These are phyloP conservation scores for Cordilura impudica DNA, from an alignment of 2,888 invertebrate genomes.

Conservation along the genomic window DNA sequence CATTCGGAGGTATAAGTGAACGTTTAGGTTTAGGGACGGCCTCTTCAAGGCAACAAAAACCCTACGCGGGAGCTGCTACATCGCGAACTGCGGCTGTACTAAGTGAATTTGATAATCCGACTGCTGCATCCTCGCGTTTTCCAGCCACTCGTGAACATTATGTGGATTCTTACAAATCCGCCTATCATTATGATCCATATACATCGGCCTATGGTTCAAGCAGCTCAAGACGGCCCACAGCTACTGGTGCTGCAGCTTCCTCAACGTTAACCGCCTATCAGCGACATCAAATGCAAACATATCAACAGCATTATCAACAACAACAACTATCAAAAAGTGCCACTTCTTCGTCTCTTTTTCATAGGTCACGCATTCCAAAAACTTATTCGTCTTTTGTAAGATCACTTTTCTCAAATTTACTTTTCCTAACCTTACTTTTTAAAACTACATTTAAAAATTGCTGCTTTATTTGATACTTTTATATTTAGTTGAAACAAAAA, in stretches of 20 bases:
- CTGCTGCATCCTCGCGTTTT: conserved; percentile 33
- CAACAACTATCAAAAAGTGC: conserved; percentile 74
- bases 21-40: conserved; percentile 67
- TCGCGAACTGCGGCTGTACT: conserved; percentile 64
- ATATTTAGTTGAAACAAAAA: background rate
- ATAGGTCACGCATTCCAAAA: conserved; percentile 79
- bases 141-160: conserved; percentile 62
- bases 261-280: conserved; percentile 66
- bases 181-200: conserved; percentile 72
- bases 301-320: conserved; percentile 68
- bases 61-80: conserved; percentile 64
- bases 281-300: conserved; percentile 69
- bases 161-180: conserved; percentile 63
- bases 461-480: conserved; percentile 10
- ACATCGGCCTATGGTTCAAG: conserved; percentile 61
- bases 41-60: conserved; percentile 63
- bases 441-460: background rate
- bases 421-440: conserved; percentile 10
- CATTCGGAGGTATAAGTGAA: conserved; percentile 75
- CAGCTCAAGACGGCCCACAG: conserved; percentile 65
- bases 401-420: conserved; percentile 60
- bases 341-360: conserved; percentile 79
- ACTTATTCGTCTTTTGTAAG: conserved; percentile 78
- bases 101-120: conserved; percentile 64
- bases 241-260: conserved; percentile 62